Base-by-base conservation (phyloP, 2,113 vertebrate genomes). In the Pimephales promelas region DNA sequence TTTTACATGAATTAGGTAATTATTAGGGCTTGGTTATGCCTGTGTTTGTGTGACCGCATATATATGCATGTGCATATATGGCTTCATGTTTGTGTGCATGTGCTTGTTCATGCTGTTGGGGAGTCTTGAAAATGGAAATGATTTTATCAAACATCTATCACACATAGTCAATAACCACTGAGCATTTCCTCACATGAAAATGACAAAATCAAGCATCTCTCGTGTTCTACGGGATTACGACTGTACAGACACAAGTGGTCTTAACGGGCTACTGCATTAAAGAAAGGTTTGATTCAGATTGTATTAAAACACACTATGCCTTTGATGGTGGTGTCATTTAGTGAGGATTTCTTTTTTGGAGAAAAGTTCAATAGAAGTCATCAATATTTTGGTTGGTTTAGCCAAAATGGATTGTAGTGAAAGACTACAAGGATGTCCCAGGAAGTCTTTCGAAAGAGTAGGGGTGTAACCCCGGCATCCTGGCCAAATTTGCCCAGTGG, bases 81-180 rank as follows among this genome's bases (percentile, higher is more conserved):
- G 24, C 70, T 49, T 73, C n/a, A 28, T 14, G 9, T 73, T 49
- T 73, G 45, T 49, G 36, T 49, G 70, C n/a, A 49, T 16, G 40
- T 73, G 43, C 13, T 78, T 26, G 14, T 61, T 59, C 28, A 77
- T 62, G 71, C 14, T 74, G 18, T 36, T 26, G 22, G 22, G 59
- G 54, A 57, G 10, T 59, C 1, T 1, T 4, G 13, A 43, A 43
- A 61, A 59, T 36, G 22, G 75, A 78, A 22, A 78, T 78, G 34
- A 18, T 2, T 47, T n/a, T 49, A 71, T 70, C 28, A 52, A 45
- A 66, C 83, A 81, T 79, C 68, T 76, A 72, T 34, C 34, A 76
- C 26, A 14, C 49, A 36, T 18, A 13, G 61, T 36, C 40, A 77
- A 20, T 31, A 49, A 49, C 24, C 45, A 26, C 40, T 10, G 45